Conservation (phyloP, 1,140 invertebrate genomes). For the Neodiprion fabricii region DNA sequence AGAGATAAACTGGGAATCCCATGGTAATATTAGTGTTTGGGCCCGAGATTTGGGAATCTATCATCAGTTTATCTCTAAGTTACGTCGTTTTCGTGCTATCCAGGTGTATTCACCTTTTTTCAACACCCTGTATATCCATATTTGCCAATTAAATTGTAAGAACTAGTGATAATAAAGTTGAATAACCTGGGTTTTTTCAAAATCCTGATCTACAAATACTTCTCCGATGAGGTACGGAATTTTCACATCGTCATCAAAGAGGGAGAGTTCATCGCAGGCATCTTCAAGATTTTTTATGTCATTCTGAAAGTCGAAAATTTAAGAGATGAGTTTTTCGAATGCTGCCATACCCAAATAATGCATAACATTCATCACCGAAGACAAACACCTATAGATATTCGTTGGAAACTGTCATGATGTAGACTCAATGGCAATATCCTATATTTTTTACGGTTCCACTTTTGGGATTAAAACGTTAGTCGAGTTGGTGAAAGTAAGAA, state of each 20-base stretch:
- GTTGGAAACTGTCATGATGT: neutral
- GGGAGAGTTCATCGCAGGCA: conserved; percentile 85
- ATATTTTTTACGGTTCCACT: too few relatives aligned
- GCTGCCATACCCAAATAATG: neutral
- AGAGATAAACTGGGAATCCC: too few relatives aligned
- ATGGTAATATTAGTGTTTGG: too few relatives aligned
- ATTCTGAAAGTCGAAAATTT: conserved; percentile 66
- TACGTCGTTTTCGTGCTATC: too few relatives aligned
- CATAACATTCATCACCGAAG: too few relatives aligned
- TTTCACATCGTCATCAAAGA: conserved; percentile 78
- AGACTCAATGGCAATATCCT: neutral
- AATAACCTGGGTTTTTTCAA: conserved; percentile 77
- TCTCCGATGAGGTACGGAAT: conserved; percentile 90
- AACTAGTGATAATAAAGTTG: neutral
- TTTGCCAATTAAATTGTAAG: neutral
- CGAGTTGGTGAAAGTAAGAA: too few relatives aligned
- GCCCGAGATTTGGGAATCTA: too few relatives aligned
- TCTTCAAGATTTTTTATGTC: conserved; percentile 92
- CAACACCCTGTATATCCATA: conserved; percentile 8
- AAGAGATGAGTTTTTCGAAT: neutral
- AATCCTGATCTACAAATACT: conserved; percentile 81
- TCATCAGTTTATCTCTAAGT: too few relatives aligned
- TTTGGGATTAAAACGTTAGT: too few relatives aligned
- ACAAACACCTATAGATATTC: neutral
- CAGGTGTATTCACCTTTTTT: too few relatives aligned